Evolutionary conservation across 2,113 vertebrate genomes (phyloP), one percentile per base, ranked within the genome.

Genomic region (Azemiops feae): DNA sequence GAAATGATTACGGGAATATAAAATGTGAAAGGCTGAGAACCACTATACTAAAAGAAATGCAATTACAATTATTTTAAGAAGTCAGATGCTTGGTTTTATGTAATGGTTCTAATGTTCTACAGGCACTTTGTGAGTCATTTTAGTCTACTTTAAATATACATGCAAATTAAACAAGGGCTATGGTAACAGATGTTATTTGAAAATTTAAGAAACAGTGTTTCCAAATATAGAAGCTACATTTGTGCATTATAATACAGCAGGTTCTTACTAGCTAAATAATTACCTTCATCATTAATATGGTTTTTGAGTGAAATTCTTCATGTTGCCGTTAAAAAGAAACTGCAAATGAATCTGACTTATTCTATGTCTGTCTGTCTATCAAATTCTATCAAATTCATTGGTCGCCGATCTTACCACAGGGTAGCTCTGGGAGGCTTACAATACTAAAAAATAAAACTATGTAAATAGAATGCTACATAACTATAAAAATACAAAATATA

Each of bases 301-400:
- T 87, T 45, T 94, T 57, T 53, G 50, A 69, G 4, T 12, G 43
- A 90, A 47, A 0, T 58, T 87, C 90, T 69, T 50, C 27, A 25
- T 39, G 54, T 90, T 89, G 89, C 23, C n/a, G 9, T 88, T 89
- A 93, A 92, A 85, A 93, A 92, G 60, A 60, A 85, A 93, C 39
- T 14, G 25, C 88, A 92, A 93, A 1, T 53, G 0, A 34, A n/a
- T 1, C 1, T 87, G 53, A 39, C 89, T 85, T 93, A 22, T 0
- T 12, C 60, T 3, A 47, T 47, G 1, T 64, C 60, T 4, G 1
- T 10, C 58, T 11, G 0, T 60, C 25, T 4, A 1, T 60, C 58
- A 0, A 3, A 47, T 47, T 47, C 57, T 30, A 60, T n/a, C 60
- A 1, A 30, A 14, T 12, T 64, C 60, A 64, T 2, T 64, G 27